Evolutionary conservation across 1,140 invertebrate species (phyloP).

Genomic region (Drosophila tristis): DNA sequence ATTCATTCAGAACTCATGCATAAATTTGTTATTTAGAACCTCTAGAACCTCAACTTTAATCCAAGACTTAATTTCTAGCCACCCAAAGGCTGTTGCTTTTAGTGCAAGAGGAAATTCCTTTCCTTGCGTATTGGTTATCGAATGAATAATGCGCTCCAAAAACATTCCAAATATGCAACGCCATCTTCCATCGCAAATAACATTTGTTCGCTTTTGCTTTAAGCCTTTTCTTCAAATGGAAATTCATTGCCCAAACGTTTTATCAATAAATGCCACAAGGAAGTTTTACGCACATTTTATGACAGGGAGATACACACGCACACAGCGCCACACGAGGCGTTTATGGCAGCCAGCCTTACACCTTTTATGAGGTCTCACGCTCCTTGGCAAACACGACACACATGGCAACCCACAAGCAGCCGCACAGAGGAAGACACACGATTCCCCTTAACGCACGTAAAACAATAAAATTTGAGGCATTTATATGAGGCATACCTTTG

Average conservation of each 20-base stretch:
- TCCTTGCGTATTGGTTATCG: slow-evolving; percentile 16
- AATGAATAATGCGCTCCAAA: slow-evolving; percentile 35
- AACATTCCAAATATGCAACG: slow-evolving; percentile 31
- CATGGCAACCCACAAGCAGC: background rate
- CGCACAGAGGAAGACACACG: slow-evolving; percentile 9
- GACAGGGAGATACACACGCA: slow-evolving; percentile 42
- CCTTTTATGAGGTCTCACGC: slow-evolving; percentile 56
- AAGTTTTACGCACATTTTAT: slow-evolving; percentile 82
- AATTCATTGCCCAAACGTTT: slow-evolving; percentile 78
- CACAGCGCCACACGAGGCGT: slow-evolving; percentile 38
- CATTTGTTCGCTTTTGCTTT: slow-evolving; percentile 40
- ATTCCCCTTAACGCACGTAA: slow-evolving; percentile 35
- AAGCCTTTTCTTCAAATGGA: slow-evolving; percentile 66
- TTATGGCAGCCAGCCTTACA: slow-evolving; percentile 63
- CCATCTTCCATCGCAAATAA: slow-evolving; percentile 21
- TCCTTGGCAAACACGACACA: slow-evolving; percentile 3
- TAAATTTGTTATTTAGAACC: too few relatives aligned
- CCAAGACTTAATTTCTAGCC: too few relatives aligned
- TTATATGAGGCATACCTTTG: slow-evolving; percentile 72
- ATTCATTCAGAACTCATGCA: too few relatives aligned
- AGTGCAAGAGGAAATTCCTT: slow-evolving; percentile 4
- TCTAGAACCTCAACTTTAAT: too few relatives aligned
- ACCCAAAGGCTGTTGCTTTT: too few relatives aligned
- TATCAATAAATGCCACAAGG: slow-evolving; percentile 79
- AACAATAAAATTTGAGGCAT: slow-evolving; percentile 76